These are phyloP conservation scores for Lagocephalus sceleratus DNA, from an alignment of 2,797 vertebrate genomes.

Conservation along the genomic window DNA sequence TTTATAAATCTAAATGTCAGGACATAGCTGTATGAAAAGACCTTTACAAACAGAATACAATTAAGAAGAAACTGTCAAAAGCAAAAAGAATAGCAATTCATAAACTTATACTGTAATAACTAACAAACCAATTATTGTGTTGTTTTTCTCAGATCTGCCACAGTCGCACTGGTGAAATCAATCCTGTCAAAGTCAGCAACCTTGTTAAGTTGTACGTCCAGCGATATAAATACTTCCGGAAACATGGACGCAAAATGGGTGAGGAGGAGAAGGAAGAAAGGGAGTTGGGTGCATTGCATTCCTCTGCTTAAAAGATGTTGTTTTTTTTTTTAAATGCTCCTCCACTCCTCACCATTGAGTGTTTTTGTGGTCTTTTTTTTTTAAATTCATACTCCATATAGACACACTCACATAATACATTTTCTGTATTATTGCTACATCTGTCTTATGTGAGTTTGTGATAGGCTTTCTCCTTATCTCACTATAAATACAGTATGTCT, in stretches of 20 bases:
- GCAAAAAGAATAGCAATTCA: neutral
- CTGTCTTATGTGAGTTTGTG: slow-evolving; percentile 62
- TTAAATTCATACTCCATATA: slow-evolving; percentile 27
- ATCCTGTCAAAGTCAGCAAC: slow-evolving; percentile 92
- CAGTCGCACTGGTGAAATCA: slow-evolving; percentile 94
- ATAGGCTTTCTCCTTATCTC: no score
- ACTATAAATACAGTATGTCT: slow-evolving; percentile 25
- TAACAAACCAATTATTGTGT: neutral
- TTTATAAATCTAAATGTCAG: no score
- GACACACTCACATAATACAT: no score
- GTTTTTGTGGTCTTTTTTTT: slow-evolving; percentile 24
- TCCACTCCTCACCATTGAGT: slow-evolving; percentile 43
- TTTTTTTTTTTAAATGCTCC: neutral
- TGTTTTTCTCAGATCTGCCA: slow-evolving; percentile 85
- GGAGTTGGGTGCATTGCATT: slow-evolving; percentile 63
- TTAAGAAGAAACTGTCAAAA: no score
- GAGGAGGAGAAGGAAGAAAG: slow-evolving; percentile 78
- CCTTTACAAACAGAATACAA: no score
- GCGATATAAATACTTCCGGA: slow-evolving; percentile 91
- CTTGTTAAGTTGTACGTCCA: slow-evolving; percentile 90
- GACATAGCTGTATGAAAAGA: no score
- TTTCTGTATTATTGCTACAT: slow-evolving; percentile 38
- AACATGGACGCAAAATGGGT: slow-evolving; percentile 88
- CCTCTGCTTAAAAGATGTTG: slow-evolving; percentile 54
- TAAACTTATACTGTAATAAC: neutral